A percentile compares a stretch with the other conserved stretches of the same genome.
Evolutionary conservation across 1,140 invertebrate genomes (phyloP).

Genomic region (Mylabris phalerata): DNA sequence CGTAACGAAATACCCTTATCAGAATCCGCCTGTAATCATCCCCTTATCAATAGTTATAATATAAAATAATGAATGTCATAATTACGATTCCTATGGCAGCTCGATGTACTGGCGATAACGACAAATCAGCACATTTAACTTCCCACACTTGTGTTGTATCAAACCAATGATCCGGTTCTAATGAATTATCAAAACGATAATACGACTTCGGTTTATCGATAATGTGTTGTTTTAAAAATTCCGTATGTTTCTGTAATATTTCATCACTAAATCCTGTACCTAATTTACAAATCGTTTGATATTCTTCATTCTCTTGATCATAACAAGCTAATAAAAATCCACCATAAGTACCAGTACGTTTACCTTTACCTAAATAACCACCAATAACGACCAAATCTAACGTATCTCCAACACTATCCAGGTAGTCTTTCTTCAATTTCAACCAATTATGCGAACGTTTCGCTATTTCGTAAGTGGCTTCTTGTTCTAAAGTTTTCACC

Average conservation of each 20-base stretch:
- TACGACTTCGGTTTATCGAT: constrained; percentile 75
- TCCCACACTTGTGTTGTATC: constrained; percentile 93
- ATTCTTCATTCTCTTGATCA: constrained; percentile 88
- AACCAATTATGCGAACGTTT: constrained; percentile 96
- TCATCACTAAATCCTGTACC: constrained; percentile 98
- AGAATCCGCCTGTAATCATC: constrained; percentile 62
- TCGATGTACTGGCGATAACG: constrained; percentile 88
- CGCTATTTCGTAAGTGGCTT: constrained; percentile 97
- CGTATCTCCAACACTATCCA: constrained; percentile 91
- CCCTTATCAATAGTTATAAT: no score
- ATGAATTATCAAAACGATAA: constrained; percentile 70
- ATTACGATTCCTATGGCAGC: constrained; percentile 80
- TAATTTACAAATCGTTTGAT: constrained; percentile 90
- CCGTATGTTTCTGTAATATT: constrained; percentile 69
- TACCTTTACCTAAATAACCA: constrained; percentile 89
- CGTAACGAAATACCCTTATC: constrained; percentile 92
- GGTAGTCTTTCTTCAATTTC: constrained; percentile 97
- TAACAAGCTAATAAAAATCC: constrained; percentile 97
- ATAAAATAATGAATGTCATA: background rate
- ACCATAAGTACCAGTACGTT: constrained; percentile 89
- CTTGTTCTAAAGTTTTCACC: constrained; percentile 92
- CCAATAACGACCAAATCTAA: constrained; percentile 95
- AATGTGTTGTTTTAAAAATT: constrained; percentile 71
- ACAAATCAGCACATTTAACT: constrained; percentile 97
- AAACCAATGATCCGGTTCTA: constrained; percentile 94